Percentiles rank a stretch among this genome's conserved stretches.
phyloP scores from a whole-genome alignment of 2,888 invertebrate species.

The Ichneumoninae sp. region DNA sequence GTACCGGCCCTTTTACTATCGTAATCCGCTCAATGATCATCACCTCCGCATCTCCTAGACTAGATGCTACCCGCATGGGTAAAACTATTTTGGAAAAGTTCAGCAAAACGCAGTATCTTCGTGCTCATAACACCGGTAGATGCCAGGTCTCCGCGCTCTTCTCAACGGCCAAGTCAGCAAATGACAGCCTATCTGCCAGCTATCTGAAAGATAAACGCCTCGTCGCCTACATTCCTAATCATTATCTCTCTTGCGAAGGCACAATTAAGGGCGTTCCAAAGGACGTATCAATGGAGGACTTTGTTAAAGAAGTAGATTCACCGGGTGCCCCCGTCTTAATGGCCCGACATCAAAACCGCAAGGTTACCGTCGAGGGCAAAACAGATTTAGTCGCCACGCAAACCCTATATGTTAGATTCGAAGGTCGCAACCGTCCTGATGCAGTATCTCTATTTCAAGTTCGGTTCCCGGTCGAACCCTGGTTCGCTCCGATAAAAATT shows the following conservation, averaged over 20 bases:
- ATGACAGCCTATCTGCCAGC: not conserved
- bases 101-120: not conserved
- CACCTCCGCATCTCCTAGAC: not conserved
- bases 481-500: not conserved
- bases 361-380: not conserved
- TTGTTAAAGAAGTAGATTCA: not conserved
- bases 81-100: not conserved
- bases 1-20: not conserved
- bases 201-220: not conserved
- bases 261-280: conserved; percentile 14
- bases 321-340: not conserved
- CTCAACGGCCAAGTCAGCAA: not conserved
- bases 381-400: conserved; percentile 7
- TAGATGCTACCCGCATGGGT: not conserved
- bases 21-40: not conserved
- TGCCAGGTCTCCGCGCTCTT: not conserved
- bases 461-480: conserved; percentile 2
- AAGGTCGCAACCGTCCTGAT: not conserved
- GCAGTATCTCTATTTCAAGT: not conserved
- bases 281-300: conserved; percentile 4
- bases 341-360: conserved; percentile 19
- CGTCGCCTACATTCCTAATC: conserved; percentile 13
- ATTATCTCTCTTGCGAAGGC: conserved; percentile 24
- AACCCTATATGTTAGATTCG: not conserved
- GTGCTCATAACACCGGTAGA: conserved; percentile 2